Evolutionary conservation across 2,888 invertebrate genomes (phyloP), one percentile per base, ranked within the genome.

Genomic region (Balanococcus diminutus): DNA sequence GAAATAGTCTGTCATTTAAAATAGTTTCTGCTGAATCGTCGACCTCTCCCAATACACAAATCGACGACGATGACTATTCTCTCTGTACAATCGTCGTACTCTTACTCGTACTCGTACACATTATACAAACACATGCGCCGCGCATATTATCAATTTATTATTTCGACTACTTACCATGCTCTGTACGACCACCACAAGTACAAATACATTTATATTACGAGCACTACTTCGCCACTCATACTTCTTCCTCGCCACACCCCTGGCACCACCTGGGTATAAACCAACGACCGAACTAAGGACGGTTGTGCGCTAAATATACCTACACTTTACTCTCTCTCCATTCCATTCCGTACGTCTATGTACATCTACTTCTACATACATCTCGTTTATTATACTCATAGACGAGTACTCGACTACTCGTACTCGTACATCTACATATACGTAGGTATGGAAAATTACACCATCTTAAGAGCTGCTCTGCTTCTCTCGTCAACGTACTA

Each of bases 21-120:
- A 79, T 79, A 79, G 75, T 79, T 79, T 79, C 36, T 79, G 75
- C 75, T 79, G 36, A 79, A 79, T 79, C 75, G 75, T 79, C 75
- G 75, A 79, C 75, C 75, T 79, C 75, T 79, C 75, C 75, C 75
- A 79, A 79, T 36, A 79, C 75, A 36, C 67, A 67, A 16, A 56
- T 22, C 56, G 56, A 56, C 19, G 56, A 56, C 22, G 31, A 72
- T 31, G 72, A 72, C 72, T 0, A 72, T 31, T n/a, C n/a, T n/a
- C n/a, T n/a, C n/a, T n/a, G n/a, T n/a, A 31, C 31, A 19, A 5
- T 16, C 67, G 31, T 31, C 28, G 19, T 16, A 72, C 31, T 16
- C 11, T 31, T 22, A 56, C 56, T 11, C 61, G 19, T 19, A 61
- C 19, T 8, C 2, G 61, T 61, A 61, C 61, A 61, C 61, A n/a